Percentiles rank a stretch among this genome's conserved stretches.
phyloP scores from a whole-genome alignment of 2,113 vertebrate genomes.

The Grallaria varia region DNA sequence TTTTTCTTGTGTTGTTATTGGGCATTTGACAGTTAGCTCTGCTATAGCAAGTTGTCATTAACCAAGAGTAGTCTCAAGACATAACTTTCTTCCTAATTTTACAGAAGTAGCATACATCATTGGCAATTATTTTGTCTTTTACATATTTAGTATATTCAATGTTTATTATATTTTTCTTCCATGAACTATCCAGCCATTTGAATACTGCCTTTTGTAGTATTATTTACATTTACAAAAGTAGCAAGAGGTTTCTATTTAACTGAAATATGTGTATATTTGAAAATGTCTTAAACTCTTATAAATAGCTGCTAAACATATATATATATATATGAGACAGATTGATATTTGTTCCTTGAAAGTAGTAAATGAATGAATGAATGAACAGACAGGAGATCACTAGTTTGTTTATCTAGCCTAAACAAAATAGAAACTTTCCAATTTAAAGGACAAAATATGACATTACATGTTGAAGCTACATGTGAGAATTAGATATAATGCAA shows the following conservation, averaged over 20 bases:
- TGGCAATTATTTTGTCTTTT: not conserved
- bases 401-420: not conserved
- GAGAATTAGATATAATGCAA: not conserved
- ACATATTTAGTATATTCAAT: not conserved
- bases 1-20: not conserved
- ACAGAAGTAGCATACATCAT: not conserved
- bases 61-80: not conserved
- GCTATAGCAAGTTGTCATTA: not conserved
- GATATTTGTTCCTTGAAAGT: not conserved
- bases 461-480: rapidly evolving
- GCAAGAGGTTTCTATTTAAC: not conserved
- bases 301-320: not conserved
- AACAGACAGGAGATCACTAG: not conserved
- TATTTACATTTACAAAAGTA: not conserved
- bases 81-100: not conserved
- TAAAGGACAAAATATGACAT: not conserved
- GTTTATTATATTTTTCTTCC: not conserved
- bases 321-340: not conserved
- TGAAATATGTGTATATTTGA: not conserved
- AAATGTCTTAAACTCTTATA: not conserved
- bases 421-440: not conserved
- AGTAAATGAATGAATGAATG: not conserved
- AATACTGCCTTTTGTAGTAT: not conserved
- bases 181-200: not conserved
- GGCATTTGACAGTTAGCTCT: not conserved